Evolutionary conservation across 2,888 invertebrate genomes (phyloP), one percentile per base, ranked within the genome.

Genomic region (Nasonovia ribisnigri): DNA sequence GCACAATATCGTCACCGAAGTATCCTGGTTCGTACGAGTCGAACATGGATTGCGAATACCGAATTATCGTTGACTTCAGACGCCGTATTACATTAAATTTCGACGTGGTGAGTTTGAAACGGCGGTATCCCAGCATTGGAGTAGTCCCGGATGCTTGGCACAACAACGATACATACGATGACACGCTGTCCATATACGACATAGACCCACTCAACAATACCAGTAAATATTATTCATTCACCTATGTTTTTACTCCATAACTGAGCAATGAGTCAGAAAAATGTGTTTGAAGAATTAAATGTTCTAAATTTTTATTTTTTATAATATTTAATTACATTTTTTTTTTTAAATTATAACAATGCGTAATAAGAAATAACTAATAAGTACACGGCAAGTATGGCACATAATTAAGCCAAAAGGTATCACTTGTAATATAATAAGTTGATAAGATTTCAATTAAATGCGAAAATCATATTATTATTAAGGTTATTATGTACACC

Each of bases 1-100:
- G 99, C 0, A 96, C 97, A 1, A 97, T 98, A 36, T 96, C 96
- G 54, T 98, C 98, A 95, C 99, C 99, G 0, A 97, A 97, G 88
- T 98, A 97, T 96, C 98, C 98, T 0, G 94, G 95, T 2, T 95
- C 95, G 46, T 99, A 98, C 95, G 96, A 96, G 16, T 95, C 96
- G 26, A 96, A 96, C 95, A 95, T 97, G n/a, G 95, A 96, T 90
- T 98, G 98, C 95, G 91, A 88, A n/a, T 94, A 92, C 29, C 77
- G 84, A 43, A 94, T 96, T 10, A 96, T 97, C 88, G 94, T 95
- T 0, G 96, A 96, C 20, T 99, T 3, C 8, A 98, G 98, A 5
- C 98, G 97, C n/a, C 95, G 96, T 24, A 96, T 98, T 89, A 48
- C 77, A 43, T 91, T 95, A 29, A 94, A 93, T 24, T 94, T 95